A percentile compares a stretch with the other conserved stretches of the same genome.
Evolutionary conservation across 2,888 invertebrate species (phyloP).

Genomic region (Geotrupes spiniger): DNA sequence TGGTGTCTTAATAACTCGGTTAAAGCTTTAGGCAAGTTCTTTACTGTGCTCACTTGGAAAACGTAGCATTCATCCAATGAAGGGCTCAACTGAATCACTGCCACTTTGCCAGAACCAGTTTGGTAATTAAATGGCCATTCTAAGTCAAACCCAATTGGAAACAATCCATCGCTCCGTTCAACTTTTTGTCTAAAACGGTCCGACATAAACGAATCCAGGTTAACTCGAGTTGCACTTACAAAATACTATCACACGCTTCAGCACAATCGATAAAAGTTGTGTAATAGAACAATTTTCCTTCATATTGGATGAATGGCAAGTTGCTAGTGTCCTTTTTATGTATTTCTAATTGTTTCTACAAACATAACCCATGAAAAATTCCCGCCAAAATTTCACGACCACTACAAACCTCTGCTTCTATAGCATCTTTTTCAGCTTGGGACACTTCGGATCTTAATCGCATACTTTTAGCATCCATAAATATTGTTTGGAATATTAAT

Average conservation of each 20-base stretch:
- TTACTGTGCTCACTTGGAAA: conserved; percentile 56
- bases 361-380: no score
- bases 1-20: conserved; percentile 56
- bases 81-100: conserved; percentile 62
- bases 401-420: no score
- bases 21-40: conserved; percentile 57
- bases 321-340: conserved; percentile 17
- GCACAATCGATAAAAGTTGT: conserved; percentile 52
- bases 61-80: conserved; percentile 58
- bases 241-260: conserved; percentile 49
- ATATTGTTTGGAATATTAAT: no score
- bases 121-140: conserved; percentile 65
- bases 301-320: conserved; percentile 36
- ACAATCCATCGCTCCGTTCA: conserved; percentile 40
- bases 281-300: conserved; percentile 42
- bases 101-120: conserved; percentile 59
- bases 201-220: conserved; percentile 8
- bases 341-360: conserved; percentile 1
- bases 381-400: no score
- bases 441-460: no score
- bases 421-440: no score
- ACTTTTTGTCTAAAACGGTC: conserved; percentile 41
- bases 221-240: conserved; percentile 41
- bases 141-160: conserved; percentile 63
- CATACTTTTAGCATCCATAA: no score